Evolutionary conservation across 2,113 vertebrate genomes (phyloP), one percentile per base, ranked within the genome.

Genomic region (Daphoenositta chrysoptera): DNA sequence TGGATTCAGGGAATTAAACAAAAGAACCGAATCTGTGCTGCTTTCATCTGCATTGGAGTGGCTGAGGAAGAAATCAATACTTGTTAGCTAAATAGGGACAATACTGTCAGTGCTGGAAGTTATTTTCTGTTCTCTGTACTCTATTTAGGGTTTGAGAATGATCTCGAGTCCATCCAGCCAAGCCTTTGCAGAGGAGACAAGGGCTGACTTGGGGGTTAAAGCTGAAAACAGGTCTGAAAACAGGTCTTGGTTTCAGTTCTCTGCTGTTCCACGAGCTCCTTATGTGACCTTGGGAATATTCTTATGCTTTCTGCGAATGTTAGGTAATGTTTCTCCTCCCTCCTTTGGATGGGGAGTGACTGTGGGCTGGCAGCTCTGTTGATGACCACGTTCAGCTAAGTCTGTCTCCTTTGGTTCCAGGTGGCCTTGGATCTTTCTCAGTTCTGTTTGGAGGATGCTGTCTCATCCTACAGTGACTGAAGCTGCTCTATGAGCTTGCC

Each of bases 1-100:
- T 95, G 56, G 73, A 78, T 92, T 84, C 48, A 68, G 81, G 45
- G 91, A 94, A 87, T 89, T 87, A 78, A 90, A 87, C 27, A 71
- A 72, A 79, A 94, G 80, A 75, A 75, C 30, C 31, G 79, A 79
- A 87, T 92, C 72, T 84, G 39, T n/a, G 77, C 51, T 45, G 72
- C 86, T 94, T 95, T 94, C 87, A 78, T 89, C 94, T 91, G 77
- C 65, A 37, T 40, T 83, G 8, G 12, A 83, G 83, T 51, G 77
- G 42, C 71, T 70, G 87, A 83, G 48, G 56, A 35, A 65, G 87
- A 89, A 90, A 95, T 93, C 96, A 54, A 97, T 95, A 91, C 64
- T 89, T 87, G 69, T 94, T 96, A 89, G 60, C 86, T 93, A 87
- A 92, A 89, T 17, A 87, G 72, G 83, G 57, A 75, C 89, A 92